A percentile compares a stretch with the other conserved stretches of the same genome.
Conservation (phyloP, 2,888 invertebrate genomes). For the Lasiommata megera region DNA sequence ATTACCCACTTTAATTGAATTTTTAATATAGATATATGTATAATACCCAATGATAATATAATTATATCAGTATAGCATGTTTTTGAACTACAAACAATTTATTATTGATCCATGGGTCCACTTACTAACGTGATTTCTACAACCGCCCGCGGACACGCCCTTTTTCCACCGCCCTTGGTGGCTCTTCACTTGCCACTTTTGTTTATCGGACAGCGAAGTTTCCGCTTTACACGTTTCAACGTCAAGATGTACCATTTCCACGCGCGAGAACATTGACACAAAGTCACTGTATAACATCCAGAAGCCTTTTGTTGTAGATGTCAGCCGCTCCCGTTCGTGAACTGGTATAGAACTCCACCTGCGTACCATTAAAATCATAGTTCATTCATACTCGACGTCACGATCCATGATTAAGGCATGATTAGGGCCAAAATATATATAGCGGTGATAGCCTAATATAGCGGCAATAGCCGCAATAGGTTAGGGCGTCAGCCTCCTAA, state of each 20-base stretch:
- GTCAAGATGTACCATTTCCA: constrained; percentile 93
- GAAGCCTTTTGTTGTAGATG: constrained; percentile 86
- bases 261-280: constrained; percentile 88
- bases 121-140: constrained; percentile 90
- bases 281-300: constrained; percentile 94
- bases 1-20: too few relatives aligned
- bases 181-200: constrained; percentile 92
- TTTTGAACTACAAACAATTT: neutral
- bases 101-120: constrained; percentile 18
- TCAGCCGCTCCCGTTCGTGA: constrained; percentile 87
- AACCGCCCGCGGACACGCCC: constrained; percentile 94
- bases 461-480: too few relatives aligned
- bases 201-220: constrained; percentile 87
- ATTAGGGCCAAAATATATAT: too few relatives aligned
- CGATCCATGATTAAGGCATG: too few relatives aligned
- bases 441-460: too few relatives aligned
- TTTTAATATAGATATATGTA: too few relatives aligned
- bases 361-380: neutral
- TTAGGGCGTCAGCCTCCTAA: too few relatives aligned
- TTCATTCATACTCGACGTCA: too few relatives aligned
- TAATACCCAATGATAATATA: too few relatives aligned
- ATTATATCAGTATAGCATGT: too few relatives aligned
- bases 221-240: constrained; percentile 93
- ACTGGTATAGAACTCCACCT: constrained; percentile 89
- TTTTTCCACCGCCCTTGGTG: constrained; percentile 93